Evolutionary conservation across 2,797 vertebrate species (phyloP), one percentile per base, ranked within the genome.

Genomic region (Chrysolophus pictus): DNA sequence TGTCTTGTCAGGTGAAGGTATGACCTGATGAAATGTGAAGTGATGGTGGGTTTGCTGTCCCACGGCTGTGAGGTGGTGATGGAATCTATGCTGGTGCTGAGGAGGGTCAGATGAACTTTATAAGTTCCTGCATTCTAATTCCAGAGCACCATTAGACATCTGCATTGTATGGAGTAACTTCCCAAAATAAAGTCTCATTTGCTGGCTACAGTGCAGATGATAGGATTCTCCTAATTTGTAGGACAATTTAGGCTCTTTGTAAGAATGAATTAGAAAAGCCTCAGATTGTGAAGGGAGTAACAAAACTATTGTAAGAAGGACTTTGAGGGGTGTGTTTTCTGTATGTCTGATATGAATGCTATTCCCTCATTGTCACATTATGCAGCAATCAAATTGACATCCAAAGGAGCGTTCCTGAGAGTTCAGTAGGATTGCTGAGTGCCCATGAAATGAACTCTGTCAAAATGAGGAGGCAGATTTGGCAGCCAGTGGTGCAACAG

Each of bases 381-480:
- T 55, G 47, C 3, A 9, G n/a, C 41, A 59, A 18, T 42, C 33
- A n/a, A 49, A 28, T 35, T 67, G 56, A 28, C 35, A 69, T 14
- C 21, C 42, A 58, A 29, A 87, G 51, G 37, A 76, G 29, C n/a
- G 26, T 3, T 80, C 87, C 8, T 75, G 67, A 83, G 28, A 82
- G 64, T 75, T 81, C 11, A 19, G 6, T 70, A n/a, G 35, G 82
- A 73, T 71, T 74, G 74, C 77, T 84, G 51, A 89, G 59, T 70
- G 51, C 16, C 23, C n/a, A 0, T 76, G 65, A 73, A 82, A 87
- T 46, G 31, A 53, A n/a, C 37, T 70, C 41, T 28, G 14, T 70
- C 73, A 77, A 94, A 92, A 76, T 26, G 19, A 82, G 15, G 44
- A 46, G 28, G 15, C 59, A 24, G 74, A 63, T 91, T 90, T 95